These are phyloP conservation scores for Hoplodrina ambigua DNA, from an alignment of 2,888 invertebrate species.

Conservation along the genomic window DNA sequence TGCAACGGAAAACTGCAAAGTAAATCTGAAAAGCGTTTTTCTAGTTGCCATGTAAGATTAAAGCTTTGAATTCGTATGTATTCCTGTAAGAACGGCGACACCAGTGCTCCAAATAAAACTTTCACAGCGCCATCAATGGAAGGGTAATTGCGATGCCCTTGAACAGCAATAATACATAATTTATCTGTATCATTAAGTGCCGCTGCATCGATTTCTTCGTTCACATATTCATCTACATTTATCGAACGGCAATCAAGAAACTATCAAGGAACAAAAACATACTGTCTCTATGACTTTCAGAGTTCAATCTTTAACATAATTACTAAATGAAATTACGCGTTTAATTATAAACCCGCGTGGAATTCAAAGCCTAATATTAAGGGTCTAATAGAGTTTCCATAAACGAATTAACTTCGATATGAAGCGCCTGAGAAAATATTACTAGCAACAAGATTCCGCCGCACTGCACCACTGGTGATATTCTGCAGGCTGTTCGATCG, in stretches of 20 bases:
- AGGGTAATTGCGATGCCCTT: slow-evolving; percentile 36
- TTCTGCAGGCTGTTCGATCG: slow-evolving; percentile 56
- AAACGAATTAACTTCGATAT: slow-evolving; percentile 28
- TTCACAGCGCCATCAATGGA: slow-evolving; percentile 28
- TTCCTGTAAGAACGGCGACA: slow-evolving; percentile 2
- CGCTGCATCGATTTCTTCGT: slow-evolving; percentile 19
- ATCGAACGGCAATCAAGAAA: slow-evolving; percentile 24
- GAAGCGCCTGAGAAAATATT: slow-evolving; percentile 59
- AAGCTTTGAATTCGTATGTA: slow-evolving; percentile 1
- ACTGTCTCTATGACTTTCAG: background rate
- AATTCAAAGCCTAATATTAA: slow-evolving; percentile 7
- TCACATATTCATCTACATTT: slow-evolving; percentile 9
- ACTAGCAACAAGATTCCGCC: slow-evolving; percentile 56
- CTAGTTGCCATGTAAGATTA: slow-evolving; percentile 7
- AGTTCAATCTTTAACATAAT: background rate
- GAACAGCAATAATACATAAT: slow-evolving; percentile 36
- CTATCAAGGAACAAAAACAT: background rate
- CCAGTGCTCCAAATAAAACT: slow-evolving; percentile 33
- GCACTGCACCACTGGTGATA: slow-evolving; percentile 59
- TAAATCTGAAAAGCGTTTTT: slow-evolving; percentile 13
- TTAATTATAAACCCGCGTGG: background rate
- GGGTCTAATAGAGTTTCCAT: slow-evolving; percentile 10
- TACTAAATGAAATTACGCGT: background rate
- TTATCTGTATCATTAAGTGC: slow-evolving; percentile 30
- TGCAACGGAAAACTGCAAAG: slow-evolving; percentile 8